Percentiles rank a stretch among this genome's conserved stretches.
Conservation (phyloP, 2,888 invertebrate species). For the Apamea monoglypha region DNA sequence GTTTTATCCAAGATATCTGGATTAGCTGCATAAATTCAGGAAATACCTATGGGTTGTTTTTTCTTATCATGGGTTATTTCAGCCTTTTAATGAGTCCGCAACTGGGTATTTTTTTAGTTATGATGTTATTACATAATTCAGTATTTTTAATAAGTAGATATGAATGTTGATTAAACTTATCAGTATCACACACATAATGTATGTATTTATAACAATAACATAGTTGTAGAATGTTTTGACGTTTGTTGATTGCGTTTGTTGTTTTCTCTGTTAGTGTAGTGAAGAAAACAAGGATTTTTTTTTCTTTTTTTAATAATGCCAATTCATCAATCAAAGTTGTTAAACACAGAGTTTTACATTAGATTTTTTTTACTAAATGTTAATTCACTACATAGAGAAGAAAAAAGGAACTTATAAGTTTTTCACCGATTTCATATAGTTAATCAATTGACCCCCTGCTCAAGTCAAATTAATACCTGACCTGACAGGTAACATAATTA, state of each 20-base stretch:
- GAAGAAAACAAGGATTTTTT: not conserved
- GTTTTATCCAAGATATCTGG: slow-evolving; percentile 46
- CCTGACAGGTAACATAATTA: not conserved
- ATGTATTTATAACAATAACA: not conserved
- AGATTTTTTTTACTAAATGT: not conserved
- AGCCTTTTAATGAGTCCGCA: slow-evolving; percentile 7
- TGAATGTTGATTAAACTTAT: not conserved
- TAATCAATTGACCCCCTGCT: no score
- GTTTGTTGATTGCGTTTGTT: not conserved
- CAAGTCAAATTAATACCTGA: not conserved
- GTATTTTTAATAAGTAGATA: not conserved
- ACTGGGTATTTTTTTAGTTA: not conserved
- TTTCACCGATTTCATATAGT: not conserved
- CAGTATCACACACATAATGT: not conserved
- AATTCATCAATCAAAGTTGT: not conserved
- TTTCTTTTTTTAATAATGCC: not conserved
- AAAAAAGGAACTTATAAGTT: not conserved
- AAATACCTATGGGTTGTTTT: slow-evolving; percentile 2
- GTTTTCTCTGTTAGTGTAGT: not conserved
- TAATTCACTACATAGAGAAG: not conserved
- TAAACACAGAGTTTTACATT: not conserved
- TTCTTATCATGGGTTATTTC: slow-evolving; percentile 3
- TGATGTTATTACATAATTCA: not conserved
- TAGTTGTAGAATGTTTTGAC: not conserved
- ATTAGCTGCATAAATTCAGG: slow-evolving; percentile 23